These are phyloP conservation scores for Notiomystis cincta DNA, from an alignment of 2,113 vertebrate genomes.

Conservation along the genomic window DNA sequence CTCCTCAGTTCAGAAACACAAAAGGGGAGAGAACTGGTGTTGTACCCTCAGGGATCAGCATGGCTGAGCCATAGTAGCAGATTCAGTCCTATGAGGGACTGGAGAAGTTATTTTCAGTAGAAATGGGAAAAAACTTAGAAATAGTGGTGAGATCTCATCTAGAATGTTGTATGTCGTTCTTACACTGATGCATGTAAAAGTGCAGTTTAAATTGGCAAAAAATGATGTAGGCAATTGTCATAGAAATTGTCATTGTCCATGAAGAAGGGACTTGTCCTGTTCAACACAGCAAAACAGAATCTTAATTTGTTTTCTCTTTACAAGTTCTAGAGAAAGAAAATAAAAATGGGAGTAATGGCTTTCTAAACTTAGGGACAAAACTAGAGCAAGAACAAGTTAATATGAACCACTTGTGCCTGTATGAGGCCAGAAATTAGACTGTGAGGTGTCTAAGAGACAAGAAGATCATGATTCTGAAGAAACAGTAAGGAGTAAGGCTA, in stretches of 20 bases:
- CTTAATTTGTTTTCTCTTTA: background rate
- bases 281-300: background rate
- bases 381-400: background rate
- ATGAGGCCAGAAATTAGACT: background rate
- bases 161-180: background rate
- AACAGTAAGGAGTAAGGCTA: background rate
- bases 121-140: background rate
- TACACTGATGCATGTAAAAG: background rate
- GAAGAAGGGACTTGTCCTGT: background rate
- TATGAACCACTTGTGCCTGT: fast-evolving
- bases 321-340: background rate
- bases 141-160: background rate
- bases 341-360: background rate
- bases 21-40: background rate
- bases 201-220: background rate
- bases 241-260: background rate
- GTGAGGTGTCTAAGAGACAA: background rate
- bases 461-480: background rate
- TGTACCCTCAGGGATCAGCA: background rate
- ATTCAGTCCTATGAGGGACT: background rate
- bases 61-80: background rate
- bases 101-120: background rate
- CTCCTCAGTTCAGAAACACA: background rate
- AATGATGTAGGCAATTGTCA: background rate
- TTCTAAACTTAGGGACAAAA: background rate